A percentile compares a stretch with the other conserved stretches of the same genome.
These are phyloP conservation scores for Eupithecia abbreviata DNA, from an alignment of 2,888 invertebrate genomes.

Conservation along the genomic window DNA sequence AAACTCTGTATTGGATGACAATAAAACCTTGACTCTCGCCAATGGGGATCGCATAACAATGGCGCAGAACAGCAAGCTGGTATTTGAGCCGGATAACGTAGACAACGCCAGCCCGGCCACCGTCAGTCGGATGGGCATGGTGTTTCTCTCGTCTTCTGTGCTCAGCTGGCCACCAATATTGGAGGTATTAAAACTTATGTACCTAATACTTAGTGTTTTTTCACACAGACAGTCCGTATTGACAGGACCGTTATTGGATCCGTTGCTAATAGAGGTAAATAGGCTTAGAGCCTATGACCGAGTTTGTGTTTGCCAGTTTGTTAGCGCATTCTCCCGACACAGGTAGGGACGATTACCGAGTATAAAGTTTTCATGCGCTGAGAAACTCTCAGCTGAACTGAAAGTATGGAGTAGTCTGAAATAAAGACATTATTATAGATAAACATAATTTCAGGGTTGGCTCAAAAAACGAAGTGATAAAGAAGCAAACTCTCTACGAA, in stretches of 20 bases:
- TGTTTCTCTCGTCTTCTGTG: constrained; percentile 93
- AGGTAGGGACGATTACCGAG: too few species aligned
- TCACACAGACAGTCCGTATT: too few species aligned
- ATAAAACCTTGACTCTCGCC: constrained; percentile 94
- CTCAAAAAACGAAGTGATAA: constrained; percentile 84
- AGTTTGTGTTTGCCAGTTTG: too few species aligned
- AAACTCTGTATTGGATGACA: constrained; percentile 95
- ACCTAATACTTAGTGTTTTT: not conserved
- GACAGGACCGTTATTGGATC: too few species aligned
- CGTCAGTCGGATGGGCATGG: constrained; percentile 96
- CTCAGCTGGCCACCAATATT: constrained; percentile 91
- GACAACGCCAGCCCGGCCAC: constrained; percentile 97
- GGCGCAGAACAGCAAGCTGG: constrained; percentile 93
- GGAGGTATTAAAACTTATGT: constrained; percentile 79
- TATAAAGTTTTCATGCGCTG: too few species aligned
- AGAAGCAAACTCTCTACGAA: constrained; percentile 85
- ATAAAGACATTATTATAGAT: too few species aligned
- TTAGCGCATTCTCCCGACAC: too few species aligned
- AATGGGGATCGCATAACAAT: constrained; percentile 96
- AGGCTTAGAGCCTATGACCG: too few species aligned
- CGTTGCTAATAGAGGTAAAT: too few species aligned
- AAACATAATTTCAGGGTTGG: constrained; percentile 84
- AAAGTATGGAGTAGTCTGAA: too few species aligned
- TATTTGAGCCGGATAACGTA: constrained; percentile 95
- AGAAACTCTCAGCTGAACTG: too few species aligned